Base-by-base conservation (phyloP, 2,113 vertebrate genomes). In the Muntiacus muntjak region DNA sequence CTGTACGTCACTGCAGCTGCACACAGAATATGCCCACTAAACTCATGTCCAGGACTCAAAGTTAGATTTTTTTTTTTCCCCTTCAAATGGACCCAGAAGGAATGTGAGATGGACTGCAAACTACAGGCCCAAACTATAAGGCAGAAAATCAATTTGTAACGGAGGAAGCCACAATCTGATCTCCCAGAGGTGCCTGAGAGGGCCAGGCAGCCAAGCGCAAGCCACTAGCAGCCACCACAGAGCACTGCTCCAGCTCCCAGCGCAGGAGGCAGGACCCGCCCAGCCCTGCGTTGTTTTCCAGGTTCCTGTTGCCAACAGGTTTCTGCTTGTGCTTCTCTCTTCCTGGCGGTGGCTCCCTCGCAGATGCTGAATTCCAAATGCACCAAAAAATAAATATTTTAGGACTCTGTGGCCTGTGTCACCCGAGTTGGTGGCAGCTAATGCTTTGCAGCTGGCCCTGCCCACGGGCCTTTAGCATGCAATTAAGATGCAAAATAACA, bases 361-460 rank as follows among this genome's bases (percentile, higher is more conserved):
- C 97, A 89, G 78, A 54, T 52, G 43, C 79, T 95, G 88, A 94
- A 97, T 98, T 97, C 93, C 93, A 94, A 92, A 96, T n/a, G 6
- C 58, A 62, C 40, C 36, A 83, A 58, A 94, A 96, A 97, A 96
- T 88, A 95, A 97, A 97, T 97, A 93, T 96, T 94, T 94, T 81
- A 94, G 95, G 33, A 55, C 87, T 91, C 89, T 90, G 96, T 89
- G 96, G 94, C 98, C 97, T 89, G 97, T 98, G 88, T 98, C 93
- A 47, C 96, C 9, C 0, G 17, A 74, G 96, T 87, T 58, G 33
- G 96, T 88, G 91, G 26, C n/a, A 17, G 90, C 87, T 96, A 78
- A 52, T 19, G 23, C 79, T 95, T 14, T 89, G 96, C 85, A 98
- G 60, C 97, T 91, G 97, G 64, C 57, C 54, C 25, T 97, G 98